These are phyloP conservation scores for Oncorhynchus keta DNA, from an alignment of 2,113 vertebrate genomes.

Conservation along the genomic window DNA sequence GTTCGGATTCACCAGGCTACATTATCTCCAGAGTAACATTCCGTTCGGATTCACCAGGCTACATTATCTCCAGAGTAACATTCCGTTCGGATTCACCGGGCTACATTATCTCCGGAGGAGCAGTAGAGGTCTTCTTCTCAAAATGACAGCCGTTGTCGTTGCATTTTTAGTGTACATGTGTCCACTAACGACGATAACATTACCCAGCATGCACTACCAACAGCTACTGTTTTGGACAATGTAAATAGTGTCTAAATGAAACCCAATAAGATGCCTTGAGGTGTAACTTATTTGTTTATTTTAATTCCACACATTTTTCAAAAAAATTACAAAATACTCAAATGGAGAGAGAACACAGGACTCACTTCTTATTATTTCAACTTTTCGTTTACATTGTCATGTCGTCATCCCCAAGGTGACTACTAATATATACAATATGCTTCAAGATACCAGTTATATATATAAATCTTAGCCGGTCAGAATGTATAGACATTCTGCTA, in stretches of 20 bases:
- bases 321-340: slow-evolving; percentile 99
- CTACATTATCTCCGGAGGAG: slow-evolving; percentile 21
- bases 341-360: slow-evolving; percentile 99
- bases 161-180: too few species aligned
- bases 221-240: too few species aligned
- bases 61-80: too few species aligned
- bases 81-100: slow-evolving; percentile 41
- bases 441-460: slow-evolving; percentile 97
- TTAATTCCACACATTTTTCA: slow-evolving; percentile 99
- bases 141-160: slow-evolving; percentile 60
- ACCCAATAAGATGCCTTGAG: slow-evolving; percentile 68
- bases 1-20: too few species aligned
- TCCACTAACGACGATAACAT: too few species aligned
- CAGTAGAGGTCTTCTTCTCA: slow-evolving; percentile 51
- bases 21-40: too few species aligned
- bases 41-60: too few species aligned
- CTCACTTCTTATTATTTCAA: slow-evolving; percentile 99
- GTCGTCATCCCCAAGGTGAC: slow-evolving; percentile 93
- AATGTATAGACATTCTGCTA: slow-evolving; percentile 87
- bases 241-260: slow-evolving; percentile 22
- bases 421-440: slow-evolving; percentile 99
- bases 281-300: slow-evolving; percentile 99
- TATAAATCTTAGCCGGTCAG: slow-evolving; percentile 94
- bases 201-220: too few species aligned
- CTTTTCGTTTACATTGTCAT: slow-evolving; percentile 86